Evolutionary conservation across 1,140 invertebrate genomes (phyloP).

Genomic region (Drosophila ananassae): DNA sequence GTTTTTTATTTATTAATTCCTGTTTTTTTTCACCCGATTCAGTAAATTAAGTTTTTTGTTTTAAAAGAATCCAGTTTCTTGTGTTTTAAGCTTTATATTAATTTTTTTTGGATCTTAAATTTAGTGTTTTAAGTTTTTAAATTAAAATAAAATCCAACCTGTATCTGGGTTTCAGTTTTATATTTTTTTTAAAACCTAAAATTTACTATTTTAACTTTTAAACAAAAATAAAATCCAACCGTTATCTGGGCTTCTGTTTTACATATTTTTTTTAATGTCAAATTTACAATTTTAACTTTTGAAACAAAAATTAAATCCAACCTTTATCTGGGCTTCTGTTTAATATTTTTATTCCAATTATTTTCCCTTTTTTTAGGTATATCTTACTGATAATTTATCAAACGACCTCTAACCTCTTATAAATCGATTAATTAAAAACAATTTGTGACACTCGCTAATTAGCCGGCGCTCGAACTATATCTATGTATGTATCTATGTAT

Average conservation of each 20-base stretch:
- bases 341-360: not conserved
- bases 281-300: too few relatives aligned
- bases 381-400: conserved; percentile 6
- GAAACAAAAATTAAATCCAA: too few relatives aligned
- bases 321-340: not conserved
- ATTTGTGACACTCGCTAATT: conserved; percentile 37
- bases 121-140: too few relatives aligned
- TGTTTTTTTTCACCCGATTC: conserved; percentile 5
- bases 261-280: too few relatives aligned
- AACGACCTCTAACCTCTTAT: conserved; percentile 45
- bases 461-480: not conserved
- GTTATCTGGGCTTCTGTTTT: not conserved
- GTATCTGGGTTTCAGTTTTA: too few relatives aligned
- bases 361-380: not conserved
- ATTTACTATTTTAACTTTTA: too few relatives aligned
- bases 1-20: not conserved
- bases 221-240: too few relatives aligned
- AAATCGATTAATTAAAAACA: conserved; percentile 50
- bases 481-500: not conserved
- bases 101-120: too few relatives aligned
- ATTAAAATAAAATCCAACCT: too few relatives aligned
- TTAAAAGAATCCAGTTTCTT: not conserved
- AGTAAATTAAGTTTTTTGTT: not conserved
- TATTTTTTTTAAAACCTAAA: too few relatives aligned
- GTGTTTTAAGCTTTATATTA: too few relatives aligned